These are phyloP conservation scores for Protonibea diacanthus DNA, from an alignment of 2,797 vertebrate genomes.

Conservation along the genomic window DNA sequence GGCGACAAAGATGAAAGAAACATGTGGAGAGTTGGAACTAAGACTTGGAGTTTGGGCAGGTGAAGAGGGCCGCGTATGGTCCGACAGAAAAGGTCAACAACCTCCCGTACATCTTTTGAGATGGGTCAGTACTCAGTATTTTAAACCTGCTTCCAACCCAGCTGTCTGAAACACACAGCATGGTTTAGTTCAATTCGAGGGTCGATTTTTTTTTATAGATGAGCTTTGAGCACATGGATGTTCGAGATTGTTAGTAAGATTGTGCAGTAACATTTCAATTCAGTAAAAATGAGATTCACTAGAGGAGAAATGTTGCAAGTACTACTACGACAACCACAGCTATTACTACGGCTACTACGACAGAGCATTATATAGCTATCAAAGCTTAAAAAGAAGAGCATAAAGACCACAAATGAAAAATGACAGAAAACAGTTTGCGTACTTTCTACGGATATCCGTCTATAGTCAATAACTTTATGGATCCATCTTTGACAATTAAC, in stretches of 20 bases:
- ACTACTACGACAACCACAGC: not conserved
- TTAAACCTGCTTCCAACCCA: slow-evolving; percentile 6
- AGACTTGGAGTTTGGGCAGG: not conserved
- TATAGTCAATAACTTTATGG: not conserved
- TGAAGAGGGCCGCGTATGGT: not conserved
- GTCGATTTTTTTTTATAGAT: too few relatives aligned
- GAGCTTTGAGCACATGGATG: slow-evolving; percentile 21
- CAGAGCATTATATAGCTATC: not conserved
- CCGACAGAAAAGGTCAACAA: slow-evolving; percentile 42
- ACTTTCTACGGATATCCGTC: not conserved
- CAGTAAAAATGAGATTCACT: not conserved
- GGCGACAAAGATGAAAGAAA: slow-evolving; percentile 6
- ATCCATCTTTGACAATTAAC: not conserved
- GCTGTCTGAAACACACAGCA: not conserved
- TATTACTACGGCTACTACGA: not conserved
- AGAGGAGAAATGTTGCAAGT: not conserved
- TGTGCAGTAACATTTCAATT: not conserved
- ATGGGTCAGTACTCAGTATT: slow-evolving; percentile 35
- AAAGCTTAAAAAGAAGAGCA: not conserved
- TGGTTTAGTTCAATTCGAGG: slow-evolving; percentile 33
- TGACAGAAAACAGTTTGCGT: not conserved
- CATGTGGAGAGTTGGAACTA: not conserved
- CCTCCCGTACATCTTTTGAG: not conserved
- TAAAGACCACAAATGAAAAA: slow-evolving; percentile 7
- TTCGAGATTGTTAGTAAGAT: not conserved